A percentile compares a stretch with the other conserved stretches of the same genome.
Conservation (phyloP, 2,113 vertebrate species). For the Lamprologus ornatipinnis region DNA sequence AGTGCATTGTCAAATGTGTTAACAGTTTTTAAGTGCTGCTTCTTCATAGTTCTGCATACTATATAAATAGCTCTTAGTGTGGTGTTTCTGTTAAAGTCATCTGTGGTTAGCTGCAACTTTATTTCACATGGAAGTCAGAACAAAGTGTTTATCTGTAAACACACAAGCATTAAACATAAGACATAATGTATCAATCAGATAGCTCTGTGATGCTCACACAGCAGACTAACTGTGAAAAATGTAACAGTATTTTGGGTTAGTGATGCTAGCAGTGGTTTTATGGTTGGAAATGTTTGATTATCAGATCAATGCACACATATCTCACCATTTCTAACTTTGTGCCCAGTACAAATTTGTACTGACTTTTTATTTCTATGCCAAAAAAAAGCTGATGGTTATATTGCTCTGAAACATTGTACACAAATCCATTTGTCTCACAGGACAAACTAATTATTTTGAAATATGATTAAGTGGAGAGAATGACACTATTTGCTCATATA, state of each 20-base stretch:
- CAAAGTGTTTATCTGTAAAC: neutral
- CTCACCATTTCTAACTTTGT: neutral
- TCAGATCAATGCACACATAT: fast-evolving
- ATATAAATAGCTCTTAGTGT: neutral
- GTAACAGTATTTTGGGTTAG: neutral
- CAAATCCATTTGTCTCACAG: neutral
- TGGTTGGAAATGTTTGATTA: neutral
- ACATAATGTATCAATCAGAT: neutral
- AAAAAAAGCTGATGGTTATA: fast-evolving
- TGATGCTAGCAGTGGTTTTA: neutral
- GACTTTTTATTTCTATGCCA: neutral
- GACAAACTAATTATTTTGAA: neutral
- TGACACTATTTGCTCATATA: neutral
- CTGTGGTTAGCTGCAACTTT: neutral
- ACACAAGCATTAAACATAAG: neutral
- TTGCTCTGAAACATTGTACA: neutral
- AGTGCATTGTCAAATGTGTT: neutral
- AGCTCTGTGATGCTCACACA: neutral
- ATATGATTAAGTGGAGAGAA: fast-evolving
- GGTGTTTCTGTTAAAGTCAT: neutral
- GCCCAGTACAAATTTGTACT: too few relatives aligned
- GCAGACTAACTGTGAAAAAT: fast-evolving
- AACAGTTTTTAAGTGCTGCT: neutral
- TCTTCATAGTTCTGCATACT: neutral
- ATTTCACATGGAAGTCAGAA: fast-evolving